These are phyloP conservation scores for Trinorchestia longiramus DNA, from an alignment of 1,140 invertebrate species.

Conservation along the genomic window DNA sequence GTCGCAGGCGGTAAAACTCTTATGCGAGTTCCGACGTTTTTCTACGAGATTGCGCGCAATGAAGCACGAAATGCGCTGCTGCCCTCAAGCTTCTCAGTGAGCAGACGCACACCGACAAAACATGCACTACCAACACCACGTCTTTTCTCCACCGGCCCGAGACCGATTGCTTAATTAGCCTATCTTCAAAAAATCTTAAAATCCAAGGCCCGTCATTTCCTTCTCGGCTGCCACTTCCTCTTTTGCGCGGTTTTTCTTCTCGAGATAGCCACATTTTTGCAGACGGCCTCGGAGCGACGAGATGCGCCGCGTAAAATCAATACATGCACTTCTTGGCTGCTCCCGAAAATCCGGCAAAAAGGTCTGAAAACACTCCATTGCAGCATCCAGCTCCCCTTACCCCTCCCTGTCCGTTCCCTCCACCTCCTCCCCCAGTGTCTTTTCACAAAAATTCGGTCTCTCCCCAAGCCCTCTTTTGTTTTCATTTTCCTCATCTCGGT, in stretches of 20 bases:
- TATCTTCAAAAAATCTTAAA: constrained; percentile 27
- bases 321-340: constrained; percentile 52
- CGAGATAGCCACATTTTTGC: constrained; percentile 39
- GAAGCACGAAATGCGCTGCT: neutral
- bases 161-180: constrained; percentile 49
- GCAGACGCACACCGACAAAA: neutral
- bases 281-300: constrained; percentile 16
- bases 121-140: neutral
- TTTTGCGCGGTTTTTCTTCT: neutral
- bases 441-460: neutral
- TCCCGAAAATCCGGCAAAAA: constrained; percentile 55
- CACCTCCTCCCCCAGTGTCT: neutral
- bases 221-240: constrained; percentile 39
- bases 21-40: neutral
- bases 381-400: neutral
- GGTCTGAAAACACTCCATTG: constrained; percentile 53
- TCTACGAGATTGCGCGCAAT: neutral
- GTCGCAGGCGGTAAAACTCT: neutral
- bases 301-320: constrained; percentile 41
- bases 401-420: neutral
- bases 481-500: neutral
- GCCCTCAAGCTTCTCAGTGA: neutral
- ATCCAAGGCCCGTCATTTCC: constrained; percentile 17
- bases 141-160: neutral
- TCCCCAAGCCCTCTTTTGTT: neutral